Evolutionary conservation across 2,888 invertebrate genomes (phyloP), one percentile per base, ranked within the genome.

Genomic region (Platycheirus rosarum): DNA sequence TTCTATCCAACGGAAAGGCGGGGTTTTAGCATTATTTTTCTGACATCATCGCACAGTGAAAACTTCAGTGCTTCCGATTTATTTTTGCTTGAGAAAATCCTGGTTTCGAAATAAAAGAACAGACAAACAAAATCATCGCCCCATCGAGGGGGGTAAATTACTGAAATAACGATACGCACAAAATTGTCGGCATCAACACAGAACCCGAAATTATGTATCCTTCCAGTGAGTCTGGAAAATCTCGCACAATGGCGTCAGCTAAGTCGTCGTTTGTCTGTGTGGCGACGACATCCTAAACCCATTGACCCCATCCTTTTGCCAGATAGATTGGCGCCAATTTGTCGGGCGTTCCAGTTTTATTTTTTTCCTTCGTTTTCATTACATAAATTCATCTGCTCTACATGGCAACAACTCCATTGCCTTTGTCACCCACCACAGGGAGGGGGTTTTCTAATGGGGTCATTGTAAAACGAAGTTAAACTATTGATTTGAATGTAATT

Each of bases 281-380:
- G 60, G 16, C 69, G 77, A 66, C 77, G 68, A 68, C 66, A 44
- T 26, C 53, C 60, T 53, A 70, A 46, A 63, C 68, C 68, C 75
- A 49, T n/a, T 32, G 13, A 44, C 20, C 40, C 44, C 57, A 65
- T 63, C 63, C 69, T 37, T 44, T 46, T 23, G n/a, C 16, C 11
- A 32, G 55, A 32, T 13, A 48, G 20, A 68, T 76, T 77, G 82
- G 82, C 82, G 82, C 82, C 82, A 82, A 77, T 68, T 71, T 77
- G 66, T 68, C 82, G 82, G 77, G 44, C 37, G 68, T 63, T 68
- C 68, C 48, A 79, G 29, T 51, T 71, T 68, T 11, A 7, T 26
- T 26, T 32, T 44, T 55, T 51, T 26, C 44, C 32, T 49, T 44
- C 57, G 49, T 55, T 14, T 42, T 63, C 40, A 70, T 49, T 66